Evolutionary conservation across 2,888 invertebrate species (phyloP), one percentile per base, ranked within the genome.

Genomic region (Coleophora flavipennella): DNA sequence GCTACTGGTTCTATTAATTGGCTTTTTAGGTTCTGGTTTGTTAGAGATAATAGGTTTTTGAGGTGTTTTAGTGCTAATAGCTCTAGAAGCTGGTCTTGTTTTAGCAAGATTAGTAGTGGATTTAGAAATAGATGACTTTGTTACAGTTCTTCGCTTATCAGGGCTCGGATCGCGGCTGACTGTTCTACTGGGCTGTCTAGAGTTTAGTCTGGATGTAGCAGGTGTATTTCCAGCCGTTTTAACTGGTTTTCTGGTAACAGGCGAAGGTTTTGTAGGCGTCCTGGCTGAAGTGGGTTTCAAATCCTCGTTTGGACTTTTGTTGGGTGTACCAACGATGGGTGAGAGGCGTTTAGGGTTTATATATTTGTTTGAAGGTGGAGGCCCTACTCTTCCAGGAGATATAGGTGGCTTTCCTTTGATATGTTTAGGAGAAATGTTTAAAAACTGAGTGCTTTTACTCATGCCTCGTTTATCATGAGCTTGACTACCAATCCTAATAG

Each of bases 321-420:
- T 85, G 26, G 85, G 85, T 8, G 85, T 85, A 1, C 85, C 83
- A 31, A 83, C 84, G 25, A 85, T 85, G 3, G 85, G 85, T 8
- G 85, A 85, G 2, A 85, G 57, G 35, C 85, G 62, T 65, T 85
- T 85, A 9, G 84, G 54, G 41, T 79, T 85, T 2, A 85, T 75
- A 12, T 67, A 50, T 51, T 65, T 80, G 34, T 85, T 83, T 0
- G 81, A 73, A 31, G 85, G 85, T 1, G 85, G 85, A 11, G 85
- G 85, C 0, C 85, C 85, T 39, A 58, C 67, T 59, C 69, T 75
- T 1, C 78, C 79, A 1, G 85, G 85, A 29, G 83, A 83, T 38
- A 80, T 84, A 10, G 85, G 85, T 33, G 85, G 85, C 52, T 85
- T 85, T 1, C 79, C 74, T 59, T 67, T 79, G n/a, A 85, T 71